These are phyloP conservation scores for Liparis tanakae DNA, from an alignment of 2,797 vertebrate species.

Conservation along the genomic window DNA sequence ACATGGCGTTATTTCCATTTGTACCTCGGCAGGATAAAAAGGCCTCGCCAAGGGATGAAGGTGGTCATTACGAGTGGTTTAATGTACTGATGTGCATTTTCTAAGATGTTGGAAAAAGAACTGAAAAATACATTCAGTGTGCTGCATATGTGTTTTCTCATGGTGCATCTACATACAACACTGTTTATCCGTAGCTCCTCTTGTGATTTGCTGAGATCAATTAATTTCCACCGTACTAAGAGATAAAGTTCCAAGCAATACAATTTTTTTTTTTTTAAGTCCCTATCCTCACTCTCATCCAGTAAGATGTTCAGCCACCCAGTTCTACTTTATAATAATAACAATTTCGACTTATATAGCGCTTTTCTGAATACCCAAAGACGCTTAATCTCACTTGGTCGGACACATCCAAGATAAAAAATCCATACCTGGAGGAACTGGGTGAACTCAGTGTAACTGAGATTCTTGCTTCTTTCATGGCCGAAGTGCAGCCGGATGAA, in stretches of 20 bases:
- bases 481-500: constrained; percentile 98
- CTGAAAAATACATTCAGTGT: background rate
- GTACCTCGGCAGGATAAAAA: constrained; percentile 34
- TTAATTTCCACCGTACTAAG: background rate
- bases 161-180: constrained; percentile 21
- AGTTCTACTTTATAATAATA: background rate
- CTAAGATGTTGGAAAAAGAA: constrained; percentile 1
- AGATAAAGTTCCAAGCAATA: background rate
- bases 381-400: background rate
- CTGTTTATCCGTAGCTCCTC: background rate
- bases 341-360: too few species aligned
- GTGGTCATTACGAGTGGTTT: constrained; percentile 35
- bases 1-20: constrained; percentile 31
- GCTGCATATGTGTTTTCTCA: constrained; percentile 2
- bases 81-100: constrained; percentile 15
- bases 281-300: background rate
- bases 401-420: background rate
- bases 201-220: background rate
- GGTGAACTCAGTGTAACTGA: constrained; percentile 95
- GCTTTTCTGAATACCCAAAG: too few species aligned
- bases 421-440: constrained; percentile 93
- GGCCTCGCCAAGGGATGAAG: background rate
- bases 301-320: background rate
- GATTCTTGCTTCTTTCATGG: constrained; percentile 92
- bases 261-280: background rate